Base-by-base conservation (phyloP, 2,888 invertebrate species). In the Drosophila niveifrons region DNA sequence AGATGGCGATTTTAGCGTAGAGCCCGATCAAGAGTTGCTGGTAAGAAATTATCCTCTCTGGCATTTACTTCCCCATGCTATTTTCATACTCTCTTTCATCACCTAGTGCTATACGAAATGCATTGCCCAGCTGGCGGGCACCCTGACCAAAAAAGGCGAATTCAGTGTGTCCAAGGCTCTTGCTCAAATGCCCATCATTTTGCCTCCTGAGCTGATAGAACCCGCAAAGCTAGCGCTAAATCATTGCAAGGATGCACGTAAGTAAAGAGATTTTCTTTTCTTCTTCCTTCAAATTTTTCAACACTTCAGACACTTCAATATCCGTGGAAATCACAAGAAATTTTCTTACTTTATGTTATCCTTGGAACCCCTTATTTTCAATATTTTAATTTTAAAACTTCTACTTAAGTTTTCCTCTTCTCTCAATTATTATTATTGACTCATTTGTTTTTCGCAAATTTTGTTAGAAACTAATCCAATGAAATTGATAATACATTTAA, bases 91-190 rank as follows among this genome's bases (percentile, higher is more conserved):
- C n/a, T 44, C 8, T 13, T 17, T 18, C 18, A 18, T 0, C 29
- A 8, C 34, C 36, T 4, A 91, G 92, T 92, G 92, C 72, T 92
- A 92, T 52, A 79, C 85, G 2, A 89, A 80, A 64, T 92, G 92
- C 58, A 67, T 92, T 46, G 91, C 90, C 4, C 90, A 91, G 47
- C 68, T 92, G 72, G 89, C 90, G 6, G 92, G 92, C 28, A 90
- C 90, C 52, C 83, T 91, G 36, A 91, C 89, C 17, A 91, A 90
- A 44, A 92, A 91, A 52, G 91, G 90, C 4, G 90, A 92, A 39
- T 80, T 92, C 34, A 91, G 89, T 72, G 63, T 90, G 43, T 46
- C 78, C 46, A 92, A 91, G 66, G 90, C 90, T 2, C 18, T 78
- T 2, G 90, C 90, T 13, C 92, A 92, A 78, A 80, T 92, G 66